These are phyloP conservation scores for Menidia menidia DNA, from an alignment of 2,797 vertebrate species.

Conservation along the genomic window DNA sequence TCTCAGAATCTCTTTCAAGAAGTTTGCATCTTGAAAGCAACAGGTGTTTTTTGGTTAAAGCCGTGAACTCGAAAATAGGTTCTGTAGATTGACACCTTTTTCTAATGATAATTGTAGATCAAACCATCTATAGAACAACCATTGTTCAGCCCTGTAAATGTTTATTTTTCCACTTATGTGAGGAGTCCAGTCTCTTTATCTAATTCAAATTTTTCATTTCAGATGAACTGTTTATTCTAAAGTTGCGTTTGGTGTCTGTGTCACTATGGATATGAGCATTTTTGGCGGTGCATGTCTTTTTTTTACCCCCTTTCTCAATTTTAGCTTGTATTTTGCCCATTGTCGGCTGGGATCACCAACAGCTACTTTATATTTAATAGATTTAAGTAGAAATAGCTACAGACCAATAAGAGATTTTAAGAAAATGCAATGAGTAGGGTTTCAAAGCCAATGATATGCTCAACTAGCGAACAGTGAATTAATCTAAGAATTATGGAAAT, in stretches of 20 bases:
- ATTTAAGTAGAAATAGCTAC: too few species aligned
- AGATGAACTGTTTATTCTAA: too few species aligned
- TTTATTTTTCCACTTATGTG: neutral
- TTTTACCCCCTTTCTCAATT: neutral
- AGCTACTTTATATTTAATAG: too few species aligned
- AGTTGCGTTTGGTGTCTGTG: too few species aligned
- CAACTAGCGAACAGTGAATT: too few species aligned
- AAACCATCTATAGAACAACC: neutral
- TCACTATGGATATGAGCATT: neutral
- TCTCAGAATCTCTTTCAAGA: constrained; percentile 7
- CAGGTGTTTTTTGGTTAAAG: neutral
- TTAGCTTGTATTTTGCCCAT: neutral
- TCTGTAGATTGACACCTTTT: neutral
- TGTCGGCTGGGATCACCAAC: neutral
- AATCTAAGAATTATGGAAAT: too few species aligned
- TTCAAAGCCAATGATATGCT: too few species aligned
- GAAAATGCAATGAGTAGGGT: too few species aligned
- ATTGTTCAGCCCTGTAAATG: too few species aligned
- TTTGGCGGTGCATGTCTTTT: neutral
- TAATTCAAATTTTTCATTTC: too few species aligned
- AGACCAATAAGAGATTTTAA: too few species aligned
- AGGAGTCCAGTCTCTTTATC: neutral
- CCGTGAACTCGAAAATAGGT: constrained; percentile 2
- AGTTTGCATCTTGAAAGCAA: constrained; percentile 13
- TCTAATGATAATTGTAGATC: neutral